Conservation (phyloP, 2,888 invertebrate species). For the Coleophora flavipennella region DNA sequence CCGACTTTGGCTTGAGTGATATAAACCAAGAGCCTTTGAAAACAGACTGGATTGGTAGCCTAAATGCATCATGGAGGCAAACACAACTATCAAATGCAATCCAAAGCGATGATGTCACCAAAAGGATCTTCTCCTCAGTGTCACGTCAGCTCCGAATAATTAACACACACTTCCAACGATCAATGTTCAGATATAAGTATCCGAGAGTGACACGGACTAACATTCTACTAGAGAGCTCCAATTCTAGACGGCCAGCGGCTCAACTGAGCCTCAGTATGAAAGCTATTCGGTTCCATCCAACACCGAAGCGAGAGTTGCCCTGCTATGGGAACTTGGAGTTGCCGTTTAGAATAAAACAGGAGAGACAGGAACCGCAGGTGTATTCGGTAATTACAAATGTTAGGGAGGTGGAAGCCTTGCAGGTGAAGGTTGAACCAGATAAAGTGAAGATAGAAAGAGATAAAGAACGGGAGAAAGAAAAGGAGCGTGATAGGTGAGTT, state of each 20-base stretch:
- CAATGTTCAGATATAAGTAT: conserved; percentile 59
- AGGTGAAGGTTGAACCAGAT: conserved; percentile 28
- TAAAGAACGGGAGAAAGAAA: conserved; percentile 16
- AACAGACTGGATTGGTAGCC: conserved; percentile 43
- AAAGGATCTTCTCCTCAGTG: conserved; percentile 54
- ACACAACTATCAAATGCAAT: conserved; percentile 37
- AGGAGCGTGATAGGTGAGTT: conserved; percentile 19
- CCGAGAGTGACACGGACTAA: conserved; percentile 59
- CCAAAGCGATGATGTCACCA: conserved; percentile 46
- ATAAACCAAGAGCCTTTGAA: conserved; percentile 26
- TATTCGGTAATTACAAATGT: conserved; percentile 39
- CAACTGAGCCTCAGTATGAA: conserved; percentile 46
- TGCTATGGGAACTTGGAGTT: conserved; percentile 65
- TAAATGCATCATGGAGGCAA: conserved; percentile 50
- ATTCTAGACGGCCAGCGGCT: conserved; percentile 38
- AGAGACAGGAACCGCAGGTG: conserved; percentile 34
- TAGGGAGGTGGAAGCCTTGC: conserved; percentile 30
- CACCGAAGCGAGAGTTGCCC: conserved; percentile 51
- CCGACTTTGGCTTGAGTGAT: conserved; percentile 21
- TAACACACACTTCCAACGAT: conserved; percentile 51
- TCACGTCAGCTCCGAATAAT: conserved; percentile 56
- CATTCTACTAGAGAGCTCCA: conserved; percentile 47
- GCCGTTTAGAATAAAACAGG: conserved; percentile 58
- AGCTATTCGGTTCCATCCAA: conserved; percentile 55
- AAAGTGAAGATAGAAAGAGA: conserved; percentile 36